These are phyloP conservation scores for Meleagris gallopavo DNA, from an alignment of 2,113 vertebrate species.

Conservation along the genomic window DNA sequence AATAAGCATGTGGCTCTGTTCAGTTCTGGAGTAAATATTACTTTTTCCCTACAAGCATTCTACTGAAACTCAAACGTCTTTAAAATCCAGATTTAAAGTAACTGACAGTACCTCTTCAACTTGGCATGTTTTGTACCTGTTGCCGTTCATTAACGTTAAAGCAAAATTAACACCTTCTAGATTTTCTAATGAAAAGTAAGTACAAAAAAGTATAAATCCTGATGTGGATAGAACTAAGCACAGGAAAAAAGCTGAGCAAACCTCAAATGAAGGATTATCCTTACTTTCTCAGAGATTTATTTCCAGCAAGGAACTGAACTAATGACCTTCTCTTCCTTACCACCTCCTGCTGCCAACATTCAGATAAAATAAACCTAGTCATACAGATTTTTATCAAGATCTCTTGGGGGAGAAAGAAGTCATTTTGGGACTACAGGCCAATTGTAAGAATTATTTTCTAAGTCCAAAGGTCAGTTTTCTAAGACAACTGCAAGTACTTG, in stretches of 20 bases:
- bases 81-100: neutral
- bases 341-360: neutral
- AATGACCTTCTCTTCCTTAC: neutral
- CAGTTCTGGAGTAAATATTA: neutral
- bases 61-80: neutral
- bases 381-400: neutral
- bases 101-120: neutral
- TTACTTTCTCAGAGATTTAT: conserved; percentile 35
- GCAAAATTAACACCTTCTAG: neutral
- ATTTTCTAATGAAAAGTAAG: neutral
- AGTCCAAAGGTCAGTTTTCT: conserved; percentile 6
- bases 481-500: neutral
- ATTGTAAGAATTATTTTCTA: neutral
- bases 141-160: neutral
- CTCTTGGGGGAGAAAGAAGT: neutral
- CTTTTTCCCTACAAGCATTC: neutral
- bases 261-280: neutral
- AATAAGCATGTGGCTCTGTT: neutral
- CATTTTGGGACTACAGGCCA: neutral
- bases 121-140: neutral
- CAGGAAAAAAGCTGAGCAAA: neutral
- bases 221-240: neutral
- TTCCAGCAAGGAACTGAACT: neutral
- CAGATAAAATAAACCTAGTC: conserved; percentile 23
- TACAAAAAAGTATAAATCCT: neutral